Percentiles rank a stretch among this genome's conserved stretches.
Evolutionary conservation across 2,797 vertebrate genomes (phyloP).

Genomic region (Aldrovandia affinis): DNA sequence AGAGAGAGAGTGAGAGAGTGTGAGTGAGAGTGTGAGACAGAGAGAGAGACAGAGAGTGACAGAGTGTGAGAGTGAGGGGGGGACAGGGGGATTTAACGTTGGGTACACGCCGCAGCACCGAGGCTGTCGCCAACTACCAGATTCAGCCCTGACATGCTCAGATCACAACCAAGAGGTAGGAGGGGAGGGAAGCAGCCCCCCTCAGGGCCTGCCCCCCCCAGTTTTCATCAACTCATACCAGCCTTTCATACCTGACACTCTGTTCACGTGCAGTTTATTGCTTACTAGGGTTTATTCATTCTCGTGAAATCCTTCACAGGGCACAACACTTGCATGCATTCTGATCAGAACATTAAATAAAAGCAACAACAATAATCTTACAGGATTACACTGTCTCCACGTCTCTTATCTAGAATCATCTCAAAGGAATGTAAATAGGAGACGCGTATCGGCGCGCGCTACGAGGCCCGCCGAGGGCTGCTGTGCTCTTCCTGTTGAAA

Average conservation of each 20-base stretch:
- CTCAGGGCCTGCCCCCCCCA: not conserved
- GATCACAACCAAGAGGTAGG: not conserved
- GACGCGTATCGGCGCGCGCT: not conserved
- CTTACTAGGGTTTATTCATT: not conserved
- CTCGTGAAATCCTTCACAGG: not conserved
- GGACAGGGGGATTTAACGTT: not conserved
- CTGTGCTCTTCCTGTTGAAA: not conserved
- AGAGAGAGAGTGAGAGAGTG: too few relatives aligned
- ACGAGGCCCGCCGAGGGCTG: not conserved
- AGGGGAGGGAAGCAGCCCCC: not conserved
- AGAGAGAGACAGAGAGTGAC: too few relatives aligned
- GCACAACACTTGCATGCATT: not conserved
- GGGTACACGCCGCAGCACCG: not conserved
- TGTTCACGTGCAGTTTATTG: not conserved
- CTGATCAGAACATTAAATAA: not conserved
- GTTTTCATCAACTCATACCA: not conserved
- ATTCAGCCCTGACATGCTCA: not conserved
- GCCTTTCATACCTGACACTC: not conserved
- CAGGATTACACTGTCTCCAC: not conserved
- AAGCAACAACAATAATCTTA: not conserved
- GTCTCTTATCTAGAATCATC: not conserved
- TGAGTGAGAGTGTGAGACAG: too few relatives aligned
- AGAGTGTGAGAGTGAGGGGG: not conserved
- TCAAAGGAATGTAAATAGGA: not conserved
- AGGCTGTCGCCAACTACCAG: not conserved